Base-by-base conservation (phyloP, 2,888 invertebrate species). In the Agonopterix alstromeriana region DNA sequence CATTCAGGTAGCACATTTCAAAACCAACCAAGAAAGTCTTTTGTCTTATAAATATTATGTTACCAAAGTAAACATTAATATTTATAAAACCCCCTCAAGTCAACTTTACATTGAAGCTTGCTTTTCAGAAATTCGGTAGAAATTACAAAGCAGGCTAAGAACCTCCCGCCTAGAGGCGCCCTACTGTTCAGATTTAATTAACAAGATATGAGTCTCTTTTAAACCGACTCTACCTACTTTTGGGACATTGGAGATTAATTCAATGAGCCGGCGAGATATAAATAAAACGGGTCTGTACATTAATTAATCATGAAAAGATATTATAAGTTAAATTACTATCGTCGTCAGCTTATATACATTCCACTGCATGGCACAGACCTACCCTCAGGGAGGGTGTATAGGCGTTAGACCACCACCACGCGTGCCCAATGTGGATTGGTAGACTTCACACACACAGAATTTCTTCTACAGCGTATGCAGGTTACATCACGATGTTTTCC, bases 181-280 rank as follows among this genome's bases (percentile, higher is more conserved):
- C 85, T 65, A 74, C 83, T 71, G 85, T 72, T 78, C 65, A 80
- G 87, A 88, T 88, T 88, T 88, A 87, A 88, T 88, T 88, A 88
- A 87, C 83, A 77, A 86, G 87, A 88, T 87, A 88, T 82, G 83
- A 74, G 76, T 77, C 80, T 82, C 82, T 83, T 85, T 84, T 76
- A 84, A 81, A 84, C 79, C 77, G 77, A 77, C 79, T 78, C 76
- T 68, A 77, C 79, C 80, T 72, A 83, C 80, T 82, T 84, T 85
- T 68, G 79, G 81, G 74, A 77, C 77, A 82, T 77, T 76, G 77
- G 60, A 80, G 78, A 82, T 85, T 82, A 82, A 80, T 78, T 82
- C 80, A 82, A 81, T 81, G 78, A 76, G 73, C 73, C 67, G 76
- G 67, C 73, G 70, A 71, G 73, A 76, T 79, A 75, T 77, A 70